Evolutionary conservation across 2,797 vertebrate genomes (phyloP).

Genomic region (Mormyrus hasselquistii): DNA sequence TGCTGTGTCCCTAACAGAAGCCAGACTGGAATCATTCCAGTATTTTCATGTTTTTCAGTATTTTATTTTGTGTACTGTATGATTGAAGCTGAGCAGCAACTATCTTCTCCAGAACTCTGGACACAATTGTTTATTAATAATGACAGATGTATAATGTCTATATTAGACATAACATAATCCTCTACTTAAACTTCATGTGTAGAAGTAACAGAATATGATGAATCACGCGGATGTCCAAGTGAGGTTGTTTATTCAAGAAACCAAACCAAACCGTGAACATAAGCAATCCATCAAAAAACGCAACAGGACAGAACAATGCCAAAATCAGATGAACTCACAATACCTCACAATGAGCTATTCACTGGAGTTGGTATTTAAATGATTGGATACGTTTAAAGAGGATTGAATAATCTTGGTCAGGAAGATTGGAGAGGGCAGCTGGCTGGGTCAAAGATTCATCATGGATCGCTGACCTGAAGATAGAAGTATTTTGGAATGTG

Average conservation of each 20-base stretch:
- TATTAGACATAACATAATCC: background rate
- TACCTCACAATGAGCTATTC: background rate
- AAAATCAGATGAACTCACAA: background rate
- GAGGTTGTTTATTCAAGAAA: background rate
- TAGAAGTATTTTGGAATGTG: background rate
- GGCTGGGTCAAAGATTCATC: background rate
- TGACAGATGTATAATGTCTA: background rate
- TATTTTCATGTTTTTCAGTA: background rate
- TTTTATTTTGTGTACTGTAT: background rate
- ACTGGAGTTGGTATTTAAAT: background rate
- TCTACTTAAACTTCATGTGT: background rate
- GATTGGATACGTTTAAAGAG: background rate
- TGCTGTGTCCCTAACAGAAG: background rate
- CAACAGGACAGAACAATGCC: background rate
- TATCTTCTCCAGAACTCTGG: background rate
- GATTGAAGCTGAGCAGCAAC: background rate
- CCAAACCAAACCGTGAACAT: background rate
- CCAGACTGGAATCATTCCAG: background rate
- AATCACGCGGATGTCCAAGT: background rate
- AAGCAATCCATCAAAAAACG: background rate
- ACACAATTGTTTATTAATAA: background rate
- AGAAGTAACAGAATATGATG: background rate
- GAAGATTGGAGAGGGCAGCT: background rate
- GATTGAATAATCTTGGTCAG: background rate
- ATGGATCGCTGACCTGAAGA: background rate